Evolutionary conservation across 2,113 vertebrate species (phyloP).

Genomic region (Terrapene triunguis): DNA sequence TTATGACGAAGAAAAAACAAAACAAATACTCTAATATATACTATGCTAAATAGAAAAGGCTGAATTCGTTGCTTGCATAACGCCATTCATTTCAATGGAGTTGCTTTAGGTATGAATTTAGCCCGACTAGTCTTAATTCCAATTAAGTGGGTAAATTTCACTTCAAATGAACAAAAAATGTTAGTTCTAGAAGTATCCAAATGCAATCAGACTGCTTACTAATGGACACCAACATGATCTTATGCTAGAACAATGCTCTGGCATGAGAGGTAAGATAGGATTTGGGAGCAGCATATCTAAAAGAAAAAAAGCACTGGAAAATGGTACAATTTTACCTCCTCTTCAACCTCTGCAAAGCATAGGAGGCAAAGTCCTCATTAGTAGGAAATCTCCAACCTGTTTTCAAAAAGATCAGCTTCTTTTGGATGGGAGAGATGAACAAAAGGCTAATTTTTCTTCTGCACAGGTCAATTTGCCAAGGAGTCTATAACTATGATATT

Average conservation of each 20-base stretch:
- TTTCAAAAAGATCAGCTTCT: background rate
- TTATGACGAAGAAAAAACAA: background rate
- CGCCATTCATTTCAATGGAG: conserved; percentile 6
- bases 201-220: background rate
- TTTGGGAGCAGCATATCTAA: background rate
- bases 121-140: background rate
- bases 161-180: background rate
- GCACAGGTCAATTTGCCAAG: background rate
- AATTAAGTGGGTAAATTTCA: conserved; percentile 2
- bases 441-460: conserved; percentile 10
- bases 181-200: background rate
- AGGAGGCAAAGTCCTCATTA: background rate
- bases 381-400: background rate
- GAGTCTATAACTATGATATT: background rate
- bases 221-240: background rate
- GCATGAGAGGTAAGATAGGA: background rate
- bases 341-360: background rate
- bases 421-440: background rate
- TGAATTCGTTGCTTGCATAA: conserved; percentile 30
- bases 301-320: background rate
- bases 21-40: background rate
- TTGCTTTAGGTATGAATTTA: conserved; percentile 19
- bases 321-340: background rate
- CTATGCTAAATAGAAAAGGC: background rate
- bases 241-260: background rate